Evolutionary conservation across 2,113 vertebrate species (phyloP), one percentile per base, ranked within the genome.

Genomic region (Silurus glanis): DNA sequence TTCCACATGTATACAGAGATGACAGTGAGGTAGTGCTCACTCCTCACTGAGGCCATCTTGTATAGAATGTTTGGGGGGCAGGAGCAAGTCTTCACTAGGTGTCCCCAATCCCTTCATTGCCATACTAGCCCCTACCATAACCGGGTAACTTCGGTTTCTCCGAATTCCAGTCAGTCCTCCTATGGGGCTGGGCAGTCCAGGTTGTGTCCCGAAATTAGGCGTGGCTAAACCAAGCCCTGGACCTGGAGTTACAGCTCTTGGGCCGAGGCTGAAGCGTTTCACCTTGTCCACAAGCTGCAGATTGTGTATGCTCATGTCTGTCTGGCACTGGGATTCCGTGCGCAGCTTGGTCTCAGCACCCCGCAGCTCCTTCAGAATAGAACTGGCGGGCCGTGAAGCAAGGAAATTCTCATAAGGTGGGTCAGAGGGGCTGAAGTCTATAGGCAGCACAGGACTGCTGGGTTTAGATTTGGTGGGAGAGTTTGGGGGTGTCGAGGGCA

Each of bases 61-160:
- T 91, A 94, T 95, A 17, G 61, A 45, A 28, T 91, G 92, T 90
- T 94, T 95, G 91, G 93, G 94, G 91, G 96, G 95, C 92, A 97
- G 96, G 62, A 97, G 93, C 86, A 97, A 95, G 81, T 96, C 96
- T 2, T 97, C 94, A 78, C 93, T 93, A 87, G 96, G 93, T 19
- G 97, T 94, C 0, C 95, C 95, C 0, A 97, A 97, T 82, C 95
- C 97, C 88, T 97, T 98, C 97, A 99, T 99, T 59, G 97, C 97
- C 97, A 99, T 98, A 90, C 98, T 98, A 88, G 97, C 97, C 37
- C 98, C 98, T 86, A 99, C 97, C 97, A 99, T 96, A 79, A 97
- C 96, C 12, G 98, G 98, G 88, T 98, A 98, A 93, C 98, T 99
- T 51, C 96, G 95, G 59, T 99, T 99, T 92, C 98, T 94, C 12